Evolutionary conservation across 2,888 invertebrate genomes (phyloP), one percentile per base, ranked within the genome.

Genomic region (Sinohyriopsis cumingii): DNA sequence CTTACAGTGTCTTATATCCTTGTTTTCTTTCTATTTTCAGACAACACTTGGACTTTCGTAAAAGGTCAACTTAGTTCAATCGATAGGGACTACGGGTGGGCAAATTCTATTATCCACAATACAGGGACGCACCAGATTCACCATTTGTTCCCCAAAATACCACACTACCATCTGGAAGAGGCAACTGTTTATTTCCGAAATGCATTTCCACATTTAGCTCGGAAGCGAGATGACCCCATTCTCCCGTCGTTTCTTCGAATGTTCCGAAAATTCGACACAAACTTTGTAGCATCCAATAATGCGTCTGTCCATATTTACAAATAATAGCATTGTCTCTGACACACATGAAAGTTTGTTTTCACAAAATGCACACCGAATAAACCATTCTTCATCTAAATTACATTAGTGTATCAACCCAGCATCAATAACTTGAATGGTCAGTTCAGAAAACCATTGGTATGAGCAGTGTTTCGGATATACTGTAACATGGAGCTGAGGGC

Each of bases 101-200:
- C 85, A 25, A 87, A 89, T 73, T 71, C 79, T 67, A 68, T 86
- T 65, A 87, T 87, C 66, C 89, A 89, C 81, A 83, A 78, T 69
- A 87, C 87, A 25, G 88, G 88, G 57, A 86, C 85, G 1, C 86
- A 86, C 75, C 88, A 89, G 79, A 82, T 88, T 69, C 88, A 88
- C 72, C 88, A 88, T 76, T 82, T 88, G 66, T 88, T 88, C 75
- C 75, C 87, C 28, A 84, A 81, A 68, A 81, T 89, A 45, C 89
- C 89, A 1, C 89, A 89, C 73, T 89, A 89, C 77, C 82, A 86
- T 64, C 80, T 88, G 67, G 87, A 88, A 67, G 87, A 85, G 69
- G 87, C 88, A 9, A 88, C 88, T 0, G 59, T 24, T 5, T 79
- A 82, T 67, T 88, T 88, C 84, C 79, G 87, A 25, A 72, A 79